Conservation (phyloP, 2,797 vertebrate genomes). For the Sebastes hubbsi region DNA sequence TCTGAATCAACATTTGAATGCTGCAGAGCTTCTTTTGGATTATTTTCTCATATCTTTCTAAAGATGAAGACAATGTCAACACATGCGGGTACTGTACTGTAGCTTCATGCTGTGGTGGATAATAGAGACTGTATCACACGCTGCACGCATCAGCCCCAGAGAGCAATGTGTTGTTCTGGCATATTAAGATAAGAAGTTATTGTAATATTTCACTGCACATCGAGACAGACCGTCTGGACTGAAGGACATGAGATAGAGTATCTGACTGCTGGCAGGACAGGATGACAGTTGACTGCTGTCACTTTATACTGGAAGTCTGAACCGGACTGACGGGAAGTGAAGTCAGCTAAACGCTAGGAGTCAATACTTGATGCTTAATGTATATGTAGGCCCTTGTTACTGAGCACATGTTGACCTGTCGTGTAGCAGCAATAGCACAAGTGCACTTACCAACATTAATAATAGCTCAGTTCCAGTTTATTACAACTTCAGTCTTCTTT, state of each 20-base stretch:
- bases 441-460: background rate
- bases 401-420: background rate
- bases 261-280: constrained; percentile 17
- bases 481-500: background rate
- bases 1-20: background rate
- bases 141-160: background rate
- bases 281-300: constrained; percentile 16
- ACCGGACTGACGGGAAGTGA: background rate
- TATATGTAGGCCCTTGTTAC: background rate
- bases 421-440: background rate
- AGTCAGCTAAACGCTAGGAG: background rate
- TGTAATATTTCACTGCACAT: background rate
- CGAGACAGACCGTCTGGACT: background rate
- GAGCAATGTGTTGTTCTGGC: constrained; percentile 16
- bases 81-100: background rate
- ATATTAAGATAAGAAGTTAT: constrained; percentile 36
- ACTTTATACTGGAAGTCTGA: background rate
- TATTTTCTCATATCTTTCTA: background rate
- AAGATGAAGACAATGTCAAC: background rate
- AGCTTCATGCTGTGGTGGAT: background rate
- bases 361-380: background rate
- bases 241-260: background rate
- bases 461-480: background rate
- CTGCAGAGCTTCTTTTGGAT: background rate
- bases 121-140: background rate